Conservation (phyloP, 1,140 invertebrate species). For the Patella vulgata region DNA sequence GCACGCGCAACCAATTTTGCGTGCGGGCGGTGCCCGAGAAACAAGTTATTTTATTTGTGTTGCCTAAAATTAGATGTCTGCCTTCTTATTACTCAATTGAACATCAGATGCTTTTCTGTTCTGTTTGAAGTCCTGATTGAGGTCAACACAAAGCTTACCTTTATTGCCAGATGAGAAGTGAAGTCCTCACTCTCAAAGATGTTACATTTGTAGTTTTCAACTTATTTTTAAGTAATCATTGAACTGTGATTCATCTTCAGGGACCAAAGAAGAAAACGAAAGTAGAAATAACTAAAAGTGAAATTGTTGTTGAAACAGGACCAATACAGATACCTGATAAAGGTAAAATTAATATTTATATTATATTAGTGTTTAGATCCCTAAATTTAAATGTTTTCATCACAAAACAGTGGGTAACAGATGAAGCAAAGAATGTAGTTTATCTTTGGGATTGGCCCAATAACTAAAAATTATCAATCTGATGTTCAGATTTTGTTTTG, state of each 20-base stretch:
- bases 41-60: too few relatives aligned
- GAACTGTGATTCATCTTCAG: too few relatives aligned
- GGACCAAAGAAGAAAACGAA: too few relatives aligned
- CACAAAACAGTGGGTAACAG: not conserved
- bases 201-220: too few relatives aligned
- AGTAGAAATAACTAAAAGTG: too few relatives aligned
- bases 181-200: too few relatives aligned
- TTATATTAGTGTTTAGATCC: not conserved
- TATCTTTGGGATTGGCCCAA: not conserved
- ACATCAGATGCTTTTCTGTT: not conserved
- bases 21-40: too few relatives aligned
- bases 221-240: too few relatives aligned
- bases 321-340: slow-evolving; percentile 34
- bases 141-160: too few relatives aligned
- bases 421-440: not conserved
- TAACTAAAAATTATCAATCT: not conserved
- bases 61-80: not conserved
- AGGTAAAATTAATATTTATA: slow-evolving; percentile 6
- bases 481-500: not conserved
- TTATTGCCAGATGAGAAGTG: too few relatives aligned
- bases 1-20: too few relatives aligned
- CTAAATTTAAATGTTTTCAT: not conserved
- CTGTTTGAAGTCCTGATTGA: not conserved
- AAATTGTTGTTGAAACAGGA: slow-evolving; percentile 41
- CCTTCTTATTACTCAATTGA: not conserved